Conservation (phyloP, 2,888 invertebrate species). For the Cloeon dipterum region DNA sequence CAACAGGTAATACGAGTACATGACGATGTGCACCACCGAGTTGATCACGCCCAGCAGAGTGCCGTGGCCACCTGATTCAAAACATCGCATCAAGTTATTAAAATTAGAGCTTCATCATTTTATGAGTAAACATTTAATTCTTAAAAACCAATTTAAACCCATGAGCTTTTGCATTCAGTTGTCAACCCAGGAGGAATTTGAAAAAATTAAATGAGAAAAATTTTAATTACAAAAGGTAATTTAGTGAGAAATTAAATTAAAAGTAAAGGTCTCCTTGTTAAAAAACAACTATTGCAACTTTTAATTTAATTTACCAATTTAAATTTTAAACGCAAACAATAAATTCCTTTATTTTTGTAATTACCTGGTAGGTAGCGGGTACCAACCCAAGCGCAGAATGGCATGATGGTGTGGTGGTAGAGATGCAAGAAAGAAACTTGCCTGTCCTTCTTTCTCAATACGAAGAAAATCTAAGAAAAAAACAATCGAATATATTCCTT, state of each 20-base stretch:
- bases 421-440: conserved; percentile 10
- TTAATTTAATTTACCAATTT: background rate
- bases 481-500: background rate
- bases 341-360: background rate
- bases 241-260: background rate
- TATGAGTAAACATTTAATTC: too few relatives aligned
- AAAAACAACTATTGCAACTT: background rate
- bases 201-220: background rate
- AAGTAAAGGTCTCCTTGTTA: background rate
- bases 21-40: conserved; percentile 25
- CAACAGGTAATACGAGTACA: conserved; percentile 27
- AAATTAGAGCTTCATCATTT: too few relatives aligned
- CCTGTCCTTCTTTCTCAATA: conserved; percentile 7
- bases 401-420: conserved; percentile 11
- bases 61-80: conserved; percentile 9
- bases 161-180: too few relatives aligned
- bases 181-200: too few relatives aligned
- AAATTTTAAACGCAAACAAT: too few relatives aligned
- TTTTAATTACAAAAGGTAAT: background rate
- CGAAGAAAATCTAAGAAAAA: conserved; percentile 7
- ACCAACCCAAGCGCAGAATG: conserved; percentile 10
- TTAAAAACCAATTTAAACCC: too few relatives aligned
- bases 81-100: too few relatives aligned
- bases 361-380: conserved; percentile 22
- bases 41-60: conserved; percentile 16